phyloP scores from a whole-genome alignment of 53 echinoderm and acorn worm species.

The Holothuria scabra region DNA sequence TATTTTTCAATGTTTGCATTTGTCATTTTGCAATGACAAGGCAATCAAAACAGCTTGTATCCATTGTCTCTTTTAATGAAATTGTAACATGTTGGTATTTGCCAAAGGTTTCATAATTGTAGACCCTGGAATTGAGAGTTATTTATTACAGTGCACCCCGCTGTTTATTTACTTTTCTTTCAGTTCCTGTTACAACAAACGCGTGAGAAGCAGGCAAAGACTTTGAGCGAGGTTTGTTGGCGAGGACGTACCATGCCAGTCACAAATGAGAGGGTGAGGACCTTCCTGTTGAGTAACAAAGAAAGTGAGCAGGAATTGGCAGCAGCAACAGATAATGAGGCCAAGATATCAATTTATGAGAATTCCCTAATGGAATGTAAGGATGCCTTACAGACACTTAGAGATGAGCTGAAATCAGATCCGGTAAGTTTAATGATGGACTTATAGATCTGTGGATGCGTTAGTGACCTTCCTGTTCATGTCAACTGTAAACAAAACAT shows the following conservation, averaged over 20 bases:
- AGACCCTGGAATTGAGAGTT: no score
- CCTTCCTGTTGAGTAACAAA: constrained; percentile 87
- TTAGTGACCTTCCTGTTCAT: no score
- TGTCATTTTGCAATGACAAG: no score
- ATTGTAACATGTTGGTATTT: no score
- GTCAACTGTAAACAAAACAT: no score
- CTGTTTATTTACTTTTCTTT: neutral
- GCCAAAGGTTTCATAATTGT: no score
- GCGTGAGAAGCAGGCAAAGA: constrained; percentile 93
- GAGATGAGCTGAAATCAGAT: constrained; percentile 90
- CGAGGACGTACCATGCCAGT: constrained; percentile 93
- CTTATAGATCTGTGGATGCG: no score
- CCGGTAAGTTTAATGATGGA: constrained; percentile 87
- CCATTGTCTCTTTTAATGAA: no score
- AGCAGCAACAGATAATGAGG: constrained; percentile 71
- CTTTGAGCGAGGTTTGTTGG: constrained; percentile 97
- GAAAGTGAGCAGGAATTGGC: constrained; percentile 88
- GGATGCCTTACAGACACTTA: constrained; percentile 89
- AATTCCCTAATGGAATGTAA: constrained; percentile 93
- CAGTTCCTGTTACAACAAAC: constrained; percentile 93
- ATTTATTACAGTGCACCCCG: no score
- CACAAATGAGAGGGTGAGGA: constrained; percentile 85
- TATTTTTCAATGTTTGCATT: no score
- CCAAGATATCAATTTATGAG: constrained; percentile 91
- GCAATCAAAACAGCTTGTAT: no score